Evolutionary conservation across 1,140 invertebrate genomes (phyloP), one percentile per base, ranked within the genome.

Genomic region (Phortica variegata): DNA sequence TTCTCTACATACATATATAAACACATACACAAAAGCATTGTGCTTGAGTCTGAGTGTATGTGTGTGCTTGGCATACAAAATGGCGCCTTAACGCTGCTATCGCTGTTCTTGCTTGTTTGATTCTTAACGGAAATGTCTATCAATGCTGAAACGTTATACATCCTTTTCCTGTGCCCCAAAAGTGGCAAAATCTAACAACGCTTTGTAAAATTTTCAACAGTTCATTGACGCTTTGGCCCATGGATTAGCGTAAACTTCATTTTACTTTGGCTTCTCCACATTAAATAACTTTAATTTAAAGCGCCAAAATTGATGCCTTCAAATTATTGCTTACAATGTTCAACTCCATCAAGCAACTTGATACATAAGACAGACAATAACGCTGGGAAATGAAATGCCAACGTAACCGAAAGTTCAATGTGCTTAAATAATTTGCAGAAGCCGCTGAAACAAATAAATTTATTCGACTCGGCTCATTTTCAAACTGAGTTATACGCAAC

Each of bases 11-110:
- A 62, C 50, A 53, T 33, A 41, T 45, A 31, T 49, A 49, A 32
- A 51, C 37, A 41, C 26, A 39, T 9, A 39, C 13, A 40, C 23
- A 8, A 3, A 31, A 38, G 42, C 26, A 15, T 17, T 2, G 19
- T 36, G 7, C 26, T 2, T 26, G 29, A 37, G 36, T 40, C 16
- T 16, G 13, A 26, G 15, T 48, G 13, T 40, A 21, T 60, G 17
- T 57, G 31, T 61, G 16, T 60, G 60, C 43, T 54, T 50, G 60
- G 60, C 61, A 68, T 68, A 68, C 63, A 68, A 68, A 68, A 68
- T 68, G 60, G 65, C 60, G 54, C 46, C 54, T 46, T 60, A n/a
- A 12, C 26, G 6, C 13, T 34, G 4, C 13, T 34, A 48, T 53
- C 53, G 46, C 53, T 49, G 48, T 41, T 47, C 50, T 47, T 54